Evolutionary conservation across 2,797 vertebrate species (phyloP), one percentile per base, ranked within the genome.

Genomic region (Pipistrellus pygmaeus): DNA sequence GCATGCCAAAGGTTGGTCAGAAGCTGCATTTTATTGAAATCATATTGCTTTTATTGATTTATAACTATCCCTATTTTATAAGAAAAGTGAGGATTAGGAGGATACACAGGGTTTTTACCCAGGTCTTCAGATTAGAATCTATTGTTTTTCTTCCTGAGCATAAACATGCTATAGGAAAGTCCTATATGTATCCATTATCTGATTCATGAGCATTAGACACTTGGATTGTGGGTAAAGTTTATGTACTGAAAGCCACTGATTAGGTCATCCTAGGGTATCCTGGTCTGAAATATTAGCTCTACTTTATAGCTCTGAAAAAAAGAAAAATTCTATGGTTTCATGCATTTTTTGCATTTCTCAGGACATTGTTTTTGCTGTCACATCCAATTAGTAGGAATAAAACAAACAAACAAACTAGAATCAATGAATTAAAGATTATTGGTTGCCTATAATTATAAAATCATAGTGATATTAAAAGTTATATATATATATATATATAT

Each of bases 21-120:
- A 88, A n/a, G 20, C 1, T 68, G 53, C 23, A 83, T 95, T 93
- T 93, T 93, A 88, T 41, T 68, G 35, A 91, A 94, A 71, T 88
- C 13, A 62, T 41, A 44, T 83, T 81, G 35, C 11, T 92, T 6
- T 81, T 62, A 73, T 13, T 86, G 76, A 90, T n/a, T 66, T 76
- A 51, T 44, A 55, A 75, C 21, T 57, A 72, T 41, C 2, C 6
- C 8, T 85, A 82, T 78, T 88, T 85, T 66, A 71, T 64, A 91
- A 78, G 48, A 90, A 93, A 88, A 71, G 8, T n/a, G 27, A 92
- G 66, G 73, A 4, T 87, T 81, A 60, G 6, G 77, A 41, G 85
- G 20, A 48, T 64, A 78, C 13, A 73, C 3, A 23, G 17, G 17
- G 18, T 25, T 90, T 17, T 93, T 51, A 77, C 7, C 11, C 9